Evolutionary conservation across 2,113 vertebrate species (phyloP).

Genomic region (Cephalopterus ornatus): DNA sequence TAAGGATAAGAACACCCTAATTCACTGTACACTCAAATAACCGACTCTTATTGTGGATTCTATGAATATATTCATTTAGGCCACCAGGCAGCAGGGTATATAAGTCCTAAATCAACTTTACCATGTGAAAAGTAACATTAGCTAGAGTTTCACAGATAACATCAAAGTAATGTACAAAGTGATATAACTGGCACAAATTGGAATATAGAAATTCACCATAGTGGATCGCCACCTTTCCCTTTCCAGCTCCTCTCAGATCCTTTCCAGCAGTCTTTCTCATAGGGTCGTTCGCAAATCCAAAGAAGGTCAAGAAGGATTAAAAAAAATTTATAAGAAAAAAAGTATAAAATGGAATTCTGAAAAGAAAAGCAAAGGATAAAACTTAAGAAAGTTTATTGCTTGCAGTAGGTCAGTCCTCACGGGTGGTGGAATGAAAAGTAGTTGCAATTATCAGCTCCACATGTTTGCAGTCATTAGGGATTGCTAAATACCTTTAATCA

Average conservation of each 20-base stretch:
- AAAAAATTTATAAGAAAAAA: not conserved
- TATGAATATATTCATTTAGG: conserved; percentile 6
- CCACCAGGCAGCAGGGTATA: not conserved
- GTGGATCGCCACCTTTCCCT: not conserved
- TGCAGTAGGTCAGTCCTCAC: conserved; percentile 43
- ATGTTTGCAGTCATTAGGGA: conserved; percentile 54
- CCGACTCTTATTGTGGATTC: not conserved
- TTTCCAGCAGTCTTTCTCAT: not conserved
- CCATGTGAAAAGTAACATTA: conserved; percentile 17
- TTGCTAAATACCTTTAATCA: conserved; percentile 59
- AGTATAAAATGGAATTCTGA: not conserved
- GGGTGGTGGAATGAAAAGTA: conserved; percentile 46
- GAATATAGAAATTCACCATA: not conserved
- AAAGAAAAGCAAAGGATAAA: not conserved
- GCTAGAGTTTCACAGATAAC: not conserved
- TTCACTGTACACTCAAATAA: conserved; percentile 13
- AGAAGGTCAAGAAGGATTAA: not conserved
- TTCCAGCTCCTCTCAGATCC: not conserved
- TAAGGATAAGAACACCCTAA: not conserved
- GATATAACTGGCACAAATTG: not conserved
- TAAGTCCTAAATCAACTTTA: not conserved
- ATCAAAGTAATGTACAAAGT: not conserved
- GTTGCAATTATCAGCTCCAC: conserved; percentile 50
- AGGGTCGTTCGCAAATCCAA: not conserved
- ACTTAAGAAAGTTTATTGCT: conserved; percentile 37